A percentile compares a stretch with the other conserved stretches of the same genome.
Conservation (phyloP, 2,797 vertebrate genomes). For the Staurois parvus region DNA sequence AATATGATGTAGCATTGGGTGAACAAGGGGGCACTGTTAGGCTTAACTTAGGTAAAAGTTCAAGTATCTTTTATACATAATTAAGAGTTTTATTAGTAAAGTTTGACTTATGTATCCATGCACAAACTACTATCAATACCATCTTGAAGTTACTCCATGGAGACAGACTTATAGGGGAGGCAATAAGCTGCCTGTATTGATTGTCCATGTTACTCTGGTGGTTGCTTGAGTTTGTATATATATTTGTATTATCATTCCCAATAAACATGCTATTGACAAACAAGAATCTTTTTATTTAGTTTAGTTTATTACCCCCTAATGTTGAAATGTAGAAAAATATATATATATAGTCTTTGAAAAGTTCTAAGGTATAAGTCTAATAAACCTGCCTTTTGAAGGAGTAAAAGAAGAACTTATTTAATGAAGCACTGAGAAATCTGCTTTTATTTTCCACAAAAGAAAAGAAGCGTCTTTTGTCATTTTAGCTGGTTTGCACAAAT, state of each 20-base stretch:
- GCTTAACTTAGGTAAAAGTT: no score
- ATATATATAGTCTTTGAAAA: neutral
- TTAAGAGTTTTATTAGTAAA: no score
- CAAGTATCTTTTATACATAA: no score
- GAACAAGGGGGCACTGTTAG: no score
- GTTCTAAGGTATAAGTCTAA: neutral
- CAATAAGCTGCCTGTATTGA: neutral
- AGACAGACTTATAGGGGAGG: no score
- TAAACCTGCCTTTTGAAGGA: neutral
- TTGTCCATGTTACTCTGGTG: neutral
- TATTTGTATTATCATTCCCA: neutral
- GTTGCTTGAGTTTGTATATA: neutral
- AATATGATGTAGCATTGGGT: no score
- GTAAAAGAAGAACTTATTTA: constrained; percentile 14
- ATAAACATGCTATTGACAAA: neutral
- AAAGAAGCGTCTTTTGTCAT: constrained; percentile 27
- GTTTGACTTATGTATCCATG: no score
- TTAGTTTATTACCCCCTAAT: neutral
- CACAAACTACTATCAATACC: no score
- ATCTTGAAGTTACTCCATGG: no score
- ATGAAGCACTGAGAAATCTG: constrained; percentile 35
- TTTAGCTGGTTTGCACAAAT: constrained; percentile 45
- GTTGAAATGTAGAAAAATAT: neutral
- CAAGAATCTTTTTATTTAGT: neutral
- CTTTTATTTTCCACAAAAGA: constrained; percentile 46